Conservation (phyloP, 2,888 invertebrate genomes). For the Standfussiana lucernea region DNA sequence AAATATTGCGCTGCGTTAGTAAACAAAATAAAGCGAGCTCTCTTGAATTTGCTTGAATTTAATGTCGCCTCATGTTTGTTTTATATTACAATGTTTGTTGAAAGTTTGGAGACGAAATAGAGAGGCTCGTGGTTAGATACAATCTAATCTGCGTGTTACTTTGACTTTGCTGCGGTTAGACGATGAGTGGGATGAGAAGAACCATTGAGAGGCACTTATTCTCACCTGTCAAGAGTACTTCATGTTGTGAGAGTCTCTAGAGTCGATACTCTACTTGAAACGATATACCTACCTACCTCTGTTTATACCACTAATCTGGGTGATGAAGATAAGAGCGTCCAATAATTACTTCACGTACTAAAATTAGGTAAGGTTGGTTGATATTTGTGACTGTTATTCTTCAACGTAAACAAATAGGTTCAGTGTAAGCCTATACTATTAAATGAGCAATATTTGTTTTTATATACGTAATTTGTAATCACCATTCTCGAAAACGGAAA, state of each 20-base stretch:
- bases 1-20: slow-evolving; percentile 72
- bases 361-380: background rate
- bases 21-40: slow-evolving; percentile 74
- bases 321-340: background rate
- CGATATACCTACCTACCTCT: background rate
- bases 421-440: background rate
- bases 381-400: background rate
- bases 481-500: background rate
- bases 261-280: slow-evolving; percentile 18
- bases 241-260: background rate
- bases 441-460: background rate
- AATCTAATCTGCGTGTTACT: background rate
- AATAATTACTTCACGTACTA: background rate
- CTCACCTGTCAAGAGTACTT: slow-evolving; percentile 3
- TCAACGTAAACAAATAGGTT: background rate
- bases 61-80: slow-evolving; percentile 74
- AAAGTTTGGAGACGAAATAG: slow-evolving; percentile 30
- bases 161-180: background rate
- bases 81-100: slow-evolving; percentile 71
- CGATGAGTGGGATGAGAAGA: slow-evolving; percentile 2
- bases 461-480: background rate
- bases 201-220: background rate
- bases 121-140: background rate
- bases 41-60: slow-evolving; percentile 75
- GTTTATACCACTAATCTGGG: background rate